Evolutionary conservation across 2,888 invertebrate genomes (phyloP).

Genomic region (Candidula unifasciata): DNA sequence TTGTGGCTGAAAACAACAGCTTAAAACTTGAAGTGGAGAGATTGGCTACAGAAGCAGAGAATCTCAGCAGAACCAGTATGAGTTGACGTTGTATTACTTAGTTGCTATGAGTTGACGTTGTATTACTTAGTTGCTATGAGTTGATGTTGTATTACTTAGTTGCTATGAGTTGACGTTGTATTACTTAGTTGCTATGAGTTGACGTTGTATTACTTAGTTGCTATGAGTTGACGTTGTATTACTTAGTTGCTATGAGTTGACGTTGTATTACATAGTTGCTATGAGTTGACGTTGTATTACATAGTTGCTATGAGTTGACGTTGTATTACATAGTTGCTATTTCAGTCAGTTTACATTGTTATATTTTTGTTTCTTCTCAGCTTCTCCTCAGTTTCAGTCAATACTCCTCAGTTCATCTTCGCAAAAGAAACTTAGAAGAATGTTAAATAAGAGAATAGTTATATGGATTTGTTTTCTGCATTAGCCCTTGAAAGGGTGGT

Average conservation of each 20-base stretch:
- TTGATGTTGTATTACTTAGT: background rate
- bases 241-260: constrained; percentile 49
- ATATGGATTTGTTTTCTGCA: no score
- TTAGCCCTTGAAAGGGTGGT: no score
- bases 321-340: no score
- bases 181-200: constrained; percentile 50
- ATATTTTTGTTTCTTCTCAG: no score
- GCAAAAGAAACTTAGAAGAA: no score
- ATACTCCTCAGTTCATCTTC: no score
- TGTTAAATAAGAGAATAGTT: no score
- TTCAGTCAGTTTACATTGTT: no score
- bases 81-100: background rate
- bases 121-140: constrained; percentile 49
- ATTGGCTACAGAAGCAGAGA: constrained; percentile 78
- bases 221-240: constrained; percentile 48
- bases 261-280: constrained; percentile 40
- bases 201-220: no score
- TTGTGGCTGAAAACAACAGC: constrained; percentile 64
- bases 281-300: constrained; percentile 17
- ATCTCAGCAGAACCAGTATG: constrained; percentile 75
- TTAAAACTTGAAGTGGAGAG: constrained; percentile 65
- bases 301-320: constrained; percentile 49
- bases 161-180: constrained; percentile 48
- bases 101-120: constrained; percentile 2
- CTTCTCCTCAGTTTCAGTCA: no score